Base-by-base conservation (phyloP, 2,797 vertebrate species). In the Selene dorsalis region DNA sequence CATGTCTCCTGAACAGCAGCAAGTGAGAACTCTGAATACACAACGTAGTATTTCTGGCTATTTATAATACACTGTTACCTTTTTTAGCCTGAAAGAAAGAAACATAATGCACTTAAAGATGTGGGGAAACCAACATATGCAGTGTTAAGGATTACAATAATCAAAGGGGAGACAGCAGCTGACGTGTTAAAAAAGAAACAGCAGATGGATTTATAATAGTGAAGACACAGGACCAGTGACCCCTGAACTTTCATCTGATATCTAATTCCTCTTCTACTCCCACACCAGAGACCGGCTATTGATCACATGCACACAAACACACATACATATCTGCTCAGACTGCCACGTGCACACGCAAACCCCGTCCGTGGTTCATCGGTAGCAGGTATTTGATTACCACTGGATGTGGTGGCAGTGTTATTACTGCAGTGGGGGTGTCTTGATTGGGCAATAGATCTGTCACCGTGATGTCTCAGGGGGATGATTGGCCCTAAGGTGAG, bases 341-440 rank as follows among this genome's bases (percentile, higher is more conserved):
- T 45, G 55, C 22, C 62, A 50, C 50, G 45, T 28, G 16, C 57
- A 35, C 72, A 73, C 61, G 57, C 35, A 64, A 38, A 52, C 32
- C 45, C 73, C 39, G 56, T 68, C 71, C 69, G 58, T 16, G 53
- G 22, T 79, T 72, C 26, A 63, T 17, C 32, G 71, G 71, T 73
- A 69, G 85, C 82, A 78, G 72, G 80, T 86, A 88, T 92, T 89
- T 87, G 84, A 91, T 92, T 87, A 89, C 87, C 58, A 56, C 67
- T 75, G 55, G 69, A 78, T 71, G 76, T 80, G 80, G 79, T 38
- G 84, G 83, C 66, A 35, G 69, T 35, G 65, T 68, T 82, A 79
- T 85, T 85, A 80, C 69, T 77, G 80, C 57, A 56, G 77, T 63
- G 77, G 86, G 75, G 73, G 56, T 77, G 80, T 84, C 72, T 72